Base-by-base conservation (phyloP, 2,888 invertebrate species). In the Amphimallon solstitiale region DNA sequence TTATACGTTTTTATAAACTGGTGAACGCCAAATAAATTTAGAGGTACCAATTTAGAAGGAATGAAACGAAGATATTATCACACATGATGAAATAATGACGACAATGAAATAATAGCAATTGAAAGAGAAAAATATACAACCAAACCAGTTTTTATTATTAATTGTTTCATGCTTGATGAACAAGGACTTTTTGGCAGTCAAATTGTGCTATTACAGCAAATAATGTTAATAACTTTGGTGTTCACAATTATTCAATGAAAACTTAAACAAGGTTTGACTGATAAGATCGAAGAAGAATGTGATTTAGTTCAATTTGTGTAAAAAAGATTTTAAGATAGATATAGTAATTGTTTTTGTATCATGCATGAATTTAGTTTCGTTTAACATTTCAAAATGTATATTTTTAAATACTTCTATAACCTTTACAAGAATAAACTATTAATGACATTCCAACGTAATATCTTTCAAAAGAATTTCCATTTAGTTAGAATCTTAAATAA, bases 291-390 rank as follows among this genome's bases (percentile, higher is more conserved):
- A 35, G 54, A 63, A 63, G 63, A 67, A 63, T 67, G 67, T 67
- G 67, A 67, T 67, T 67, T 67, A 67, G 67, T 67, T 67, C 59
- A 67, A 67, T 67, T 63, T 56, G 46, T 67, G 56, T 67, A 63
- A 63, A 67, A 56, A 67, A 34, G 21, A 51, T 45, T 48, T 49
- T 23, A 49, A 51, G 10, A 63, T 63, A 63, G 48, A 65, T 59
- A 56, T 65, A 59, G 64, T 46, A 35, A 48, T n/a, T 38, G 37
- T 48, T 63, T 63, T 63, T 63, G 63, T 63, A 51, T 63, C 63
- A 63, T 63, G 49, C 63, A 63, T 63, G 43, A 51, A 63, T 51
- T 61, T 10, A 34, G 34, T 29, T 23, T 29, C 29, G 9, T 40
- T 38, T 60, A 60, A 49, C 2, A 1, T 29, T 29, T 29, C 29